phyloP scores from a whole-genome alignment of 2,797 vertebrate species.

The Corythornis leucogaster region DNA sequence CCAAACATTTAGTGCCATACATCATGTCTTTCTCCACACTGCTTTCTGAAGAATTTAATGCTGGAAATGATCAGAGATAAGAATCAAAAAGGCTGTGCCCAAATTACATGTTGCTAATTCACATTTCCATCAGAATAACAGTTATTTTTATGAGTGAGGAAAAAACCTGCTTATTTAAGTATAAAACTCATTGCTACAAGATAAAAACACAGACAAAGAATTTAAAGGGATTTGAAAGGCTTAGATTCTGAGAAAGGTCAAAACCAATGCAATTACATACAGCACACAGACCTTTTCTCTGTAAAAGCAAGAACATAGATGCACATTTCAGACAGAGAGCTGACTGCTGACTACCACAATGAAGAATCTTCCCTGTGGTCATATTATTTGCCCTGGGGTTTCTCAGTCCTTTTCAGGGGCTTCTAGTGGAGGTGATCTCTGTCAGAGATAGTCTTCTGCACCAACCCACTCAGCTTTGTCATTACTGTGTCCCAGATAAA shows the following conservation, averaged over 20 bases:
- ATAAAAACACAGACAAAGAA: not conserved
- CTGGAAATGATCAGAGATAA: conserved; percentile 7
- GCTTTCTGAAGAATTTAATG: not conserved
- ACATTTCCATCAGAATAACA: conserved; percentile 3
- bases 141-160: not conserved
- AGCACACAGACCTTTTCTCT: not conserved
- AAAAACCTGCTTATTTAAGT: conserved; percentile 9
- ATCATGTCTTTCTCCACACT: not conserved
- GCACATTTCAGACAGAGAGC: not conserved
- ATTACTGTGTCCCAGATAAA: conserved; percentile 1
- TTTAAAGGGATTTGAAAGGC: not conserved
- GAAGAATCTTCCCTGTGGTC: not conserved
- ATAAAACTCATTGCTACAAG: not conserved
- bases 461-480: not conserved
- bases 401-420: not conserved
- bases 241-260: not conserved
- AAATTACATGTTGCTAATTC: not conserved
- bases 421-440: not conserved
- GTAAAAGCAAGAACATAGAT: fast-evolving
- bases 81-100: not conserved
- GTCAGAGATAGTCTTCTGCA: not conserved
- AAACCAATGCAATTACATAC: fast-evolving
- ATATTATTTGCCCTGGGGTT: not conserved
- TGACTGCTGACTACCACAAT: not conserved
- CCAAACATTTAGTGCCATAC: not conserved